Evolutionary conservation across 2,797 vertebrate species (phyloP).

Genomic region (Xenopus petersii): DNA sequence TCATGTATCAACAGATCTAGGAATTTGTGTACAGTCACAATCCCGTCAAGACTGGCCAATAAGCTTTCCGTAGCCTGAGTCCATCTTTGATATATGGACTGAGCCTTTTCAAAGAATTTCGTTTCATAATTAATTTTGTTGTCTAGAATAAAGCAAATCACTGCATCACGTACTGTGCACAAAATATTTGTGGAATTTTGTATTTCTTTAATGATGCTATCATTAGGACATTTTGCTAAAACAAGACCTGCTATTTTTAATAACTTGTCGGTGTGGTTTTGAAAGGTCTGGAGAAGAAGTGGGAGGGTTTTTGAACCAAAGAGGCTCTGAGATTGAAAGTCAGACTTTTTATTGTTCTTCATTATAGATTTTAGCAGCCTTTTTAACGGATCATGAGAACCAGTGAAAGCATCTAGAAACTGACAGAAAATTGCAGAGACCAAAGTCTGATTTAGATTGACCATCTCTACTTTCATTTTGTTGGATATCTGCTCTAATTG

Average conservation of each 20-base stretch:
- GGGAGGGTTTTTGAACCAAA: slow-evolving; percentile 60
- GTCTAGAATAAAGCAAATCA: slow-evolving; percentile 65
- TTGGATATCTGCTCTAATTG: slow-evolving; percentile 47
- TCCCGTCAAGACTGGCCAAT: slow-evolving; percentile 67
- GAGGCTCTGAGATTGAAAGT: slow-evolving; percentile 36
- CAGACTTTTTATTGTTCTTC: slow-evolving; percentile 15
- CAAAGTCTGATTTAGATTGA: slow-evolving; percentile 62
- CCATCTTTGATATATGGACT: slow-evolving; percentile 69
- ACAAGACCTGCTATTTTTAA: slow-evolving; percentile 67
- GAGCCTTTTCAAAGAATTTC: slow-evolving; percentile 60
- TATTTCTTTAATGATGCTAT: slow-evolving; percentile 68
- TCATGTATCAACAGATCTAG: slow-evolving; percentile 69
- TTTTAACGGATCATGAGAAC: slow-evolving; percentile 60
- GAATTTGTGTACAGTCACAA: slow-evolving; percentile 69
- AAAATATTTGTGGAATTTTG: slow-evolving; percentile 61
- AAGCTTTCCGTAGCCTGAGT: slow-evolving; percentile 65
- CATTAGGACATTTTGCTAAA: slow-evolving; percentile 67
- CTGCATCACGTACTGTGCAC: slow-evolving; percentile 60
- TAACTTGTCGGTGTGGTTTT: slow-evolving; percentile 66
- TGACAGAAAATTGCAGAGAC: slow-evolving; percentile 69
- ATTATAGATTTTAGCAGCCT: slow-evolving; percentile 60
- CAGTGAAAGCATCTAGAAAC: slow-evolving; percentile 72
- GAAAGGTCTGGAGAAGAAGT: slow-evolving; percentile 64
- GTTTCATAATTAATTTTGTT: slow-evolving; percentile 34
- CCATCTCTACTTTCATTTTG: slow-evolving; percentile 62